These are phyloP conservation scores for Dynastes tityus DNA, from an alignment of 2,888 invertebrate species.

Conservation along the genomic window DNA sequence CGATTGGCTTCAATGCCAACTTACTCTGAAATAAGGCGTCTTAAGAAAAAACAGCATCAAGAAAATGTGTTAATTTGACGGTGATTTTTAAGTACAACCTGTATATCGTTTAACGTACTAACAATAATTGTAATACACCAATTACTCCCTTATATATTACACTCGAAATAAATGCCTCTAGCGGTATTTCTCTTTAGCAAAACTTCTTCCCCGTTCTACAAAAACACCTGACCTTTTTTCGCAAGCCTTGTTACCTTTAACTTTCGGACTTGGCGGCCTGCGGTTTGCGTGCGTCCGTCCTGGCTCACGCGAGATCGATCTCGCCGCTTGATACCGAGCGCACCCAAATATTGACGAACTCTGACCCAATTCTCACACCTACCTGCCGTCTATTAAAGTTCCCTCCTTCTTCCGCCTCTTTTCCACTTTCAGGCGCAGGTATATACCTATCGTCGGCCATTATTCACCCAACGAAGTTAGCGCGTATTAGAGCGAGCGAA, in stretches of 20 bases:
- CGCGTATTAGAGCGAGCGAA: slow-evolving; percentile 11
- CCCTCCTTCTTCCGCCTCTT: background rate
- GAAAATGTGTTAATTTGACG: too few relatives aligned
- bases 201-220: too few relatives aligned
- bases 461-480: background rate
- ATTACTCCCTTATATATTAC: too few relatives aligned
- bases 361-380: slow-evolving; percentile 56
- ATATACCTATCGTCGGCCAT: background rate
- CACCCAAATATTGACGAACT: slow-evolving; percentile 58
- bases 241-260: slow-evolving; percentile 46
- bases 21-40: too few relatives aligned
- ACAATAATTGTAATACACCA: too few relatives aligned
- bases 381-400: slow-evolving; percentile 10
- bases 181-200: too few relatives aligned
- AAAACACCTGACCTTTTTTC: background rate
- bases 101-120: too few relatives aligned
- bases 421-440: background rate
- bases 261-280: slow-evolving; percentile 34
- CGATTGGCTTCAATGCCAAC: too few relatives aligned
- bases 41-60: too few relatives aligned
- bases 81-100: too few relatives aligned
- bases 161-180: too few relatives aligned
- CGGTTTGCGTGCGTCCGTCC: slow-evolving; percentile 42
- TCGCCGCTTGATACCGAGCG: slow-evolving; percentile 49
- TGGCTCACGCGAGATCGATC: slow-evolving; percentile 44